Base-by-base conservation (phyloP, 2,888 invertebrate species). In the Drosophila neotestacea region DNA sequence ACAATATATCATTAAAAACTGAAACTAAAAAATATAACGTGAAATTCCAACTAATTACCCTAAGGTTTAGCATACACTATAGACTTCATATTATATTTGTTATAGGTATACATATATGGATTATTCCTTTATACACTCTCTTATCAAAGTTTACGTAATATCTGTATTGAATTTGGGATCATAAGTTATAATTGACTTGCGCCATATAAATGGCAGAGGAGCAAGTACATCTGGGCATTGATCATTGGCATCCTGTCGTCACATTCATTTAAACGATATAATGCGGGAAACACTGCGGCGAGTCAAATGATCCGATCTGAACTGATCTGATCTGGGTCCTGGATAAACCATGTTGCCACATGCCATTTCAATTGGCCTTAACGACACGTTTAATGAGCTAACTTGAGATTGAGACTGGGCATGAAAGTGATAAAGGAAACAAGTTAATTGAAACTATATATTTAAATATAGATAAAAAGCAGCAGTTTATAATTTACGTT, bases 241-340 rank as follows among this genome's bases (percentile, higher is more conserved):
- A 85, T 88, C 85, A 89, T 89, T 88, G 89, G 81, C 83, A 80
- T 89, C 89, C 90, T 91, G 91, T 90, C 91, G 90, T 91, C 90
- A 91, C 89, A 89, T 91, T 83, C 89, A 88, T 90, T 90, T 89
- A 90, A 90, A 89, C 79, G 89, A 80, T 81, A 85, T 79, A 42
- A 60, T 62, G 52, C 42, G 60, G 52, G 38, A 54, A 28, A 16
- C 32, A 11, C 62, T 66, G 62, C 50, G 59, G 44, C 70, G 39
- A 73, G 56, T 54, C 59, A 42, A 69, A 62, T 60, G 63, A 64
- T 50, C 68, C 50, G 66, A 39, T 50, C 68, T 54, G 66, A 39
- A 61, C 56, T 3, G 22, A 22, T 22, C 22, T 22, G 22, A 22
- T 22, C 22, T 38, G 60, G 36, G 27, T 66, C 39, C 76, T 46